Conservation (phyloP, 2,113 vertebrate species). For the Centrocercus urophasianus region DNA sequence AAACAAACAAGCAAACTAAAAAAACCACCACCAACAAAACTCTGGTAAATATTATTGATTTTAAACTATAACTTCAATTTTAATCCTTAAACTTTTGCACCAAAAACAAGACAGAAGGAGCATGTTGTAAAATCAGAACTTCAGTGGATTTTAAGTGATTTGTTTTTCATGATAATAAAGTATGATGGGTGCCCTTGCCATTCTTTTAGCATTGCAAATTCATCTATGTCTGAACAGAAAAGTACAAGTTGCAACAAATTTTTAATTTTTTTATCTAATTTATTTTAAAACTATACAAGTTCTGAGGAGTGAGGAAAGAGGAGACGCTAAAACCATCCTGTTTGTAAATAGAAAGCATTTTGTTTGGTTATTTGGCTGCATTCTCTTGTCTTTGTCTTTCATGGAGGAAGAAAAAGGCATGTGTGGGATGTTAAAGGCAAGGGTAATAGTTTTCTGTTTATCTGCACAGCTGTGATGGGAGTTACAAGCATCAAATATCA, state of each 20-base stretch:
- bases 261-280: neutral
- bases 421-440: fast-evolving
- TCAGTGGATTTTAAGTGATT: neutral
- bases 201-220: neutral
- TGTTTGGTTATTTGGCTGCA: neutral
- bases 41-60: neutral
- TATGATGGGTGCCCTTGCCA: neutral
- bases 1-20: neutral
- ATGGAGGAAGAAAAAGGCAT: fast-evolving
- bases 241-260: neutral
- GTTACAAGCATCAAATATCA: neutral
- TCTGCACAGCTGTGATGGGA: neutral
- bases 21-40: neutral
- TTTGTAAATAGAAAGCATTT: neutral
- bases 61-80: neutral
- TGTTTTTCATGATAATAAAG: neutral
- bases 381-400: neutral
- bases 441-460: neutral
- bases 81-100: neutral
- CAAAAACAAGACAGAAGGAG: neutral
- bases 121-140: neutral
- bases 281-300: neutral
- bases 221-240: neutral
- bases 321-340: neutral
- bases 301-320: neutral